These are phyloP conservation scores for Eurosta solidaginis DNA, from an alignment of 1,140 invertebrate genomes.

Conservation along the genomic window DNA sequence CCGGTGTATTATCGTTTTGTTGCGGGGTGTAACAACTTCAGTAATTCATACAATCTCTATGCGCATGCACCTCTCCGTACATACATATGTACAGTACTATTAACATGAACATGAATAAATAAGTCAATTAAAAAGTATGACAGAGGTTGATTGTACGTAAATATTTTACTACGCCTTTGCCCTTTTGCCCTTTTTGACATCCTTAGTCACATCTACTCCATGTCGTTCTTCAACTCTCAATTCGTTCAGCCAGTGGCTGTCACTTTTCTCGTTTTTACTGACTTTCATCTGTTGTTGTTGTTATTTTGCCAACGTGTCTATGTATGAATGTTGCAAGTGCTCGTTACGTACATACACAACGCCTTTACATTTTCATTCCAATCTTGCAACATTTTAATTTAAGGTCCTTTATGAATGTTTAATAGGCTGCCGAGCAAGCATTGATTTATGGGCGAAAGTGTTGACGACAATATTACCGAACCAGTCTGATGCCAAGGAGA, in stretches of 20 bases:
- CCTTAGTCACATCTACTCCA: background rate
- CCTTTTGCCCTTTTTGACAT: background rate
- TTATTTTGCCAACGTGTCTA: background rate
- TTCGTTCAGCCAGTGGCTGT: background rate
- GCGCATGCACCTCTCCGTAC: background rate
- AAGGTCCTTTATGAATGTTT: constrained; percentile 20
- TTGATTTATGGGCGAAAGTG: background rate
- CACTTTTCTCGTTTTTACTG: background rate
- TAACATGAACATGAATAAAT: constrained; percentile 51
- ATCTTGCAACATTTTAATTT: constrained; percentile 21
- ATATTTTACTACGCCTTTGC: constrained; percentile 29
- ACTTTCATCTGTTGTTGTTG: background rate
- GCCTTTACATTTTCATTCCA: constrained; percentile 1
- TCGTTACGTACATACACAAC: too few relatives aligned
- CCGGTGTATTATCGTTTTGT: background rate
- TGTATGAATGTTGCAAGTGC: background rate
- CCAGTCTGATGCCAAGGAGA: background rate
- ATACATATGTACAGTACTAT: background rate
- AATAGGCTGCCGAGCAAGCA: constrained; percentile 3
- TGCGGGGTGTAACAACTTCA: background rate
- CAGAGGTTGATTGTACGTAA: constrained; percentile 46
- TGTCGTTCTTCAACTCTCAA: background rate
- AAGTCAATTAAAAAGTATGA: constrained; percentile 59
- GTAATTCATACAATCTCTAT: too few relatives aligned
- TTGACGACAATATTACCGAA: background rate